These are phyloP conservation scores for Trissonchulus latispiculum DNA, from an alignment of 2,888 invertebrate species.

Conservation along the genomic window DNA sequence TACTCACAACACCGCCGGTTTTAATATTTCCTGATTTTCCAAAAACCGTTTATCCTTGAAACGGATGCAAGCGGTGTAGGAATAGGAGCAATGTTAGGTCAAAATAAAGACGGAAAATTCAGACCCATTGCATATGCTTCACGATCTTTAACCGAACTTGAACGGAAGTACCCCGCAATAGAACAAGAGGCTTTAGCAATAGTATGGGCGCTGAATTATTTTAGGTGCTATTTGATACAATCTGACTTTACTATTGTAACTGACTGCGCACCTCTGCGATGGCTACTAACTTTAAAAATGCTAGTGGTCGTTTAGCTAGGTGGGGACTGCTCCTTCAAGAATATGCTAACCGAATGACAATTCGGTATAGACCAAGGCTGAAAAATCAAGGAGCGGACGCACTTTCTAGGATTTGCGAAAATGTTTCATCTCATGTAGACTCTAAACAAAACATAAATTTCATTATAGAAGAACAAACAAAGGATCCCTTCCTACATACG, in stretches of 20 bases:
- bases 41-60: slow-evolving; percentile 10
- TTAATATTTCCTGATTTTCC: slow-evolving; percentile 14
- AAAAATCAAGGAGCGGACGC: no score
- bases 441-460: no score
- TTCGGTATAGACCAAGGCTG: no score
- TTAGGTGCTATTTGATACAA: not conserved
- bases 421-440: no score
- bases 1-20: not conserved
- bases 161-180: slow-evolving; percentile 3
- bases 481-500: no score
- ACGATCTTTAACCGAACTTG: not conserved
- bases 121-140: slow-evolving; percentile 7
- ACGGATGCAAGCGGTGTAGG: slow-evolving; percentile 7
- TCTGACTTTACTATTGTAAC: slow-evolving; percentile 7
- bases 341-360: not conserved
- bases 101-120: not conserved
- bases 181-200: slow-evolving; percentile 17
- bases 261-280: slow-evolving; percentile 4
- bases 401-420: no score
- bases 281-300: not conserved
- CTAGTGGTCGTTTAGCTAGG: not conserved
- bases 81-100: slow-evolving; percentile 8
- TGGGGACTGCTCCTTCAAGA: slow-evolving; percentile 1
- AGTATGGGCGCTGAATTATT: slow-evolving; percentile 6
- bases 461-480: no score